phyloP scores from a whole-genome alignment of 2,888 invertebrate genomes.

The Cyrtodaria siliqua region DNA sequence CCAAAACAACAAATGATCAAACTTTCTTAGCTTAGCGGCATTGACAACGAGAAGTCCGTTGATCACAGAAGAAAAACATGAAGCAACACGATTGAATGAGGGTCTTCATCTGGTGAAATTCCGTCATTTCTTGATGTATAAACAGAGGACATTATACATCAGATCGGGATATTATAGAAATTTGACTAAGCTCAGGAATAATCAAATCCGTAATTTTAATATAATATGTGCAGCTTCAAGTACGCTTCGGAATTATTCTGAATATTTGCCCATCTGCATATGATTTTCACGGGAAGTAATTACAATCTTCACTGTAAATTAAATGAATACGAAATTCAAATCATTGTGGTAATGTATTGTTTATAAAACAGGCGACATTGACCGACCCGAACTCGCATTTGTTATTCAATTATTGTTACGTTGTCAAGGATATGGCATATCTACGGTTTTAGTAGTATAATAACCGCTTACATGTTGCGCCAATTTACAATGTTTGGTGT shows the following conservation, averaged over 20 bases:
- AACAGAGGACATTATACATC: constrained; percentile 52
- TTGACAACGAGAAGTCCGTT: too few relatives aligned
- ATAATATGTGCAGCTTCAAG: constrained; percentile 63
- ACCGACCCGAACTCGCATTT: background rate
- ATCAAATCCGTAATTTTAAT: constrained; percentile 59
- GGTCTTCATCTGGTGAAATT: constrained; percentile 10
- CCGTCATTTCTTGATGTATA: constrained; percentile 55
- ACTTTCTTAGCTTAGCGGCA: too few relatives aligned
- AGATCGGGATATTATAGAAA: constrained; percentile 58
- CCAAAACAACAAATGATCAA: too few relatives aligned
- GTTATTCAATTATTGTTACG: too few relatives aligned
- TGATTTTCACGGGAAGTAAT: constrained; percentile 57
- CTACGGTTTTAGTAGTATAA: too few relatives aligned
- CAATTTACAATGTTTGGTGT: too few relatives aligned
- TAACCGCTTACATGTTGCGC: too few relatives aligned
- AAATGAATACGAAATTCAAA: constrained; percentile 64
- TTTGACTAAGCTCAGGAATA: constrained; percentile 56
- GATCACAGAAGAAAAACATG: background rate
- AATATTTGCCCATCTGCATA: constrained; percentile 59
- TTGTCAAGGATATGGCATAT: too few relatives aligned
- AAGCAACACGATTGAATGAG: background rate
- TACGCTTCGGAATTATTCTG: constrained; percentile 43
- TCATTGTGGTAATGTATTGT: constrained; percentile 49
- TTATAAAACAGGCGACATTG: constrained; percentile 41
- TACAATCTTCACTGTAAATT: constrained; percentile 52